A percentile compares a stretch with the other conserved stretches of the same genome.
phyloP scores from a whole-genome alignment of 2,797 vertebrate species.

The Varecia variegata region DNA sequence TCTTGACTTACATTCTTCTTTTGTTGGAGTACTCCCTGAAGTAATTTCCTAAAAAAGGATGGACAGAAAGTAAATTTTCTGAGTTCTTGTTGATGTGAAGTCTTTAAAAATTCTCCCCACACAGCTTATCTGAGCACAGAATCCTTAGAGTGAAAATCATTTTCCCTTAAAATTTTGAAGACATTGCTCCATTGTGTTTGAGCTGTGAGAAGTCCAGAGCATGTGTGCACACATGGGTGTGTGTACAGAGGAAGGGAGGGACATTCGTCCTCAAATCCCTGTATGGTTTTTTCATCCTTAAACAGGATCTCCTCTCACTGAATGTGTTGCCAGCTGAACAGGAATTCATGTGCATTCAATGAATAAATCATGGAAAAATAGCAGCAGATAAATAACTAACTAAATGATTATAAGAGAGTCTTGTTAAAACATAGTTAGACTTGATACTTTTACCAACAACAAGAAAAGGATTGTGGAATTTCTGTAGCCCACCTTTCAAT shows the following conservation, averaged over 20 bases:
- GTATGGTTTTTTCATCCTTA: neutral
- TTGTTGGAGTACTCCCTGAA: neutral
- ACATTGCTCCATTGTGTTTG: neutral
- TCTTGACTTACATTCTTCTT: neutral
- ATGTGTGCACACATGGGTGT: neutral
- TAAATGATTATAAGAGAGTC: conserved; percentile 50
- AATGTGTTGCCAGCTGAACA: conserved; percentile 4
- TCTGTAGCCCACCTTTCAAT: conserved; percentile 77
- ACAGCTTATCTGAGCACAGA: neutral
- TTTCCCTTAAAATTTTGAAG: neutral
- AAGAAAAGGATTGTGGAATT: conserved; percentile 61
- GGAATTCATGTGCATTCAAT: conserved; percentile 1
- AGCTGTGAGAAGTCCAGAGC: neutral
- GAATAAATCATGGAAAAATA: conserved; percentile 40
- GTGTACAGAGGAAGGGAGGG: neutral
- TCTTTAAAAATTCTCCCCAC: neutral
- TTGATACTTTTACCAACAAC: conserved; percentile 37
- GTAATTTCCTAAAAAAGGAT: neutral
- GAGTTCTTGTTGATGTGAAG: neutral
- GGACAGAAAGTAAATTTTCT: neutral
- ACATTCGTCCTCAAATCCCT: neutral
- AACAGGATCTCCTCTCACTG: neutral
- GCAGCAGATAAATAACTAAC: conserved; percentile 43
- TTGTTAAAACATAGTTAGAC: conserved; percentile 52
- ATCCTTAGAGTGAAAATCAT: neutral